Conservation (phyloP, 2,113 vertebrate genomes). For the Eulacestoma nigropectus region DNA sequence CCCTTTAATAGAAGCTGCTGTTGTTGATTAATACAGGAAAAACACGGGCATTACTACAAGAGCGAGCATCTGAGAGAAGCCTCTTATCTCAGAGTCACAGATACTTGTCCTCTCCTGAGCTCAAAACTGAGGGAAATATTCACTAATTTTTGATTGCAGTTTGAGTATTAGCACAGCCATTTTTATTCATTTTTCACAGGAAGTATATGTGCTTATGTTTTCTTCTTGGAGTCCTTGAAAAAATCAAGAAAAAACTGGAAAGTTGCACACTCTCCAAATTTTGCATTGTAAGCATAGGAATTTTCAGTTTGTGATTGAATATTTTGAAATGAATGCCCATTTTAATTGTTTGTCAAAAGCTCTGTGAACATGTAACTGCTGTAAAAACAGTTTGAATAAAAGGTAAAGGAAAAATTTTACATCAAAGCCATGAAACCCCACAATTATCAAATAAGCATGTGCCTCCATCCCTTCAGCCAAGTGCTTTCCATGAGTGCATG, state of each 20-base stretch:
- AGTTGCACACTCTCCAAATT: background rate
- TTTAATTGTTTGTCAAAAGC: background rate
- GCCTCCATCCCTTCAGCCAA: background rate
- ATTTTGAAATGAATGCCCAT: background rate
- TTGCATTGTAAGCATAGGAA: background rate
- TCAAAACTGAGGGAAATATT: background rate
- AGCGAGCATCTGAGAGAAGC: background rate
- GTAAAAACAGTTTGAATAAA: background rate
- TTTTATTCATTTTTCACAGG: background rate
- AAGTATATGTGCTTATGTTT: background rate
- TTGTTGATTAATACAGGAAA: background rate
- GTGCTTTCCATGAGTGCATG: background rate
- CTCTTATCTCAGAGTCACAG: background rate
- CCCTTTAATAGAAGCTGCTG: background rate
- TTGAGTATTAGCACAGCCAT: background rate
- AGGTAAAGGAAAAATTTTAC: background rate
- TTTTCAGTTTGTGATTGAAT: background rate
- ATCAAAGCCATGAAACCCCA: background rate
- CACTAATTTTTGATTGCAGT: background rate
- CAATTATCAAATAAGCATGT: background rate
- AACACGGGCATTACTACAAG: background rate
- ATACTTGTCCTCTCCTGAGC: background rate
- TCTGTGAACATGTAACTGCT: background rate
- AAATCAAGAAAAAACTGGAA: background rate
- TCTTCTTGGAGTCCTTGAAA: background rate